A percentile compares a stretch with the other conserved stretches of the same genome.
Evolutionary conservation across 2,797 vertebrate genomes (phyloP).

Genomic region (Muscicapa comitata): DNA sequence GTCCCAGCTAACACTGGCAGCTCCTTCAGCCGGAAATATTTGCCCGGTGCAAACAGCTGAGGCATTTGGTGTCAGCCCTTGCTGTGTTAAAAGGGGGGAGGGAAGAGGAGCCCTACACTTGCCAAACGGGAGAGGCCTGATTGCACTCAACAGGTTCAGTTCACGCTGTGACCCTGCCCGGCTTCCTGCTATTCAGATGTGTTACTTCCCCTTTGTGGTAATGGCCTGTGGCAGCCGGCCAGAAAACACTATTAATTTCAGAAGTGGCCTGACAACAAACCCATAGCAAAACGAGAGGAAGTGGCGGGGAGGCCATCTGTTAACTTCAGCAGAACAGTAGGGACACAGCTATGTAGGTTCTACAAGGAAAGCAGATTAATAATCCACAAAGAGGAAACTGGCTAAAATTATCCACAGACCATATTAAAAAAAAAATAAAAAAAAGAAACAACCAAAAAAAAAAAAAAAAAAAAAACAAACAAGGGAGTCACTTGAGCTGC

Average conservation of each 20-base stretch:
- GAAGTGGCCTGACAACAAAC: constrained; percentile 79
- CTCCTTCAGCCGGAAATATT: constrained; percentile 47
- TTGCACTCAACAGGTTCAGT: constrained; percentile 73
- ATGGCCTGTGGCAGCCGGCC: constrained; percentile 77
- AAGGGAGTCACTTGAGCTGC: constrained; percentile 79
- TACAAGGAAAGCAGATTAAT: constrained; percentile 75
- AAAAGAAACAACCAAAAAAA: neutral
- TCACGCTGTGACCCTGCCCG: constrained; percentile 74
- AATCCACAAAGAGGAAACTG: constrained; percentile 78
- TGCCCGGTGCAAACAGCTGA: constrained; percentile 58
- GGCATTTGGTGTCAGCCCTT: neutral
- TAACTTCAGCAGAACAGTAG: constrained; percentile 67
- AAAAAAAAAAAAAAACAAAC: neutral
- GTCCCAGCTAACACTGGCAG: constrained; percentile 28
- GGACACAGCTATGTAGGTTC: constrained; percentile 67
- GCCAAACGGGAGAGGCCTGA: constrained; percentile 66
- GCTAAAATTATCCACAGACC: constrained; percentile 77
- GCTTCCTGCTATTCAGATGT: constrained; percentile 79
- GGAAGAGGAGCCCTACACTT: constrained; percentile 38
- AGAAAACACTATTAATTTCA: constrained; percentile 82
- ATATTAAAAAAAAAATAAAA: constrained; percentile 35
- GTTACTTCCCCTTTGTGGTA: constrained; percentile 80
- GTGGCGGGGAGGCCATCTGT: constrained; percentile 77
- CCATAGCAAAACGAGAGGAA: constrained; percentile 73
- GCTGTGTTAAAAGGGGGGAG: neutral